These are phyloP conservation scores for Cecidostiba fungosa DNA, from an alignment of 2,888 invertebrate species.

Conservation along the genomic window DNA sequence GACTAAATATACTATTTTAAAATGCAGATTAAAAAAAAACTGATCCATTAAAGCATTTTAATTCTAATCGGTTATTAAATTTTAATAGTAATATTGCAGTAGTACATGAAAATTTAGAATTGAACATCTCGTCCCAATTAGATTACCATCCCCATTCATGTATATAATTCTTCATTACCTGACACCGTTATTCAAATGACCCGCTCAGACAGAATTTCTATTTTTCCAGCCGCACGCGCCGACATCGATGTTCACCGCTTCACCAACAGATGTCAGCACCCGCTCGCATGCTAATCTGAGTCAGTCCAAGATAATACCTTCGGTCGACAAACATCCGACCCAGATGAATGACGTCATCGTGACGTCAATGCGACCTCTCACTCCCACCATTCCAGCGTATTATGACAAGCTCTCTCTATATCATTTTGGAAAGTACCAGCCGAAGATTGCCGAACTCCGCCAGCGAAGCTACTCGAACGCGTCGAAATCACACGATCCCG, in stretches of 20 bases:
- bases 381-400: background rate
- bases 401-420: background rate
- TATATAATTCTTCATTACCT: too few relatives aligned
- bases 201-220: too few relatives aligned
- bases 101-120: too few relatives aligned
- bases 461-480: slow-evolving; percentile 18
- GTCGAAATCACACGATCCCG: background rate
- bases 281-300: background rate
- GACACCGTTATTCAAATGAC: too few relatives aligned
- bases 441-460: background rate
- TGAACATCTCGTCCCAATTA: too few relatives aligned
- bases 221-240: too few relatives aligned
- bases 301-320: background rate
- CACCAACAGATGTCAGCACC: background rate
- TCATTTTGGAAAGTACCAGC: background rate
- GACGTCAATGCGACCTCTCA: slow-evolving; percentile 10
- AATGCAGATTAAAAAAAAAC: too few relatives aligned
- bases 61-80: too few relatives aligned
- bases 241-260: background rate
- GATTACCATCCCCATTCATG: too few relatives aligned
- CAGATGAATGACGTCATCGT: background rate
- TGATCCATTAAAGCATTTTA: too few relatives aligned
- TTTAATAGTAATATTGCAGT: too few relatives aligned
- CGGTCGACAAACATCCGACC: slow-evolving; percentile 27
- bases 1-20: too few relatives aligned